Base-by-base conservation (phyloP, 2,888 invertebrate genomes). In the Pherbina coryleti region DNA sequence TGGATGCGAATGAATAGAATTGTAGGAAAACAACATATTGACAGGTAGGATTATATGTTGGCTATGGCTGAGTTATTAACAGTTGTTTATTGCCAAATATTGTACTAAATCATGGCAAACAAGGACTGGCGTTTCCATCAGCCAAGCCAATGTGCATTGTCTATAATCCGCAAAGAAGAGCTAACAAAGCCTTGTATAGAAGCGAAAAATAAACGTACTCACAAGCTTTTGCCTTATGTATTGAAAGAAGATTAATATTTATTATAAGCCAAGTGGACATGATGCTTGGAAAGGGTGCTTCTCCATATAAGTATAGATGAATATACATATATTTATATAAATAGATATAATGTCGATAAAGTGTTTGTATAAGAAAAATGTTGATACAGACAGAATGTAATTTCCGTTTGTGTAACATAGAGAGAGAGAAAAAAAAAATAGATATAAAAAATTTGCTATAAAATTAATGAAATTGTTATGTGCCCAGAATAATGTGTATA, bases 31-130 rank as follows among this genome's bases (percentile, higher is more conserved):
- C 8, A 44, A 64, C 4, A 64, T n/a, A 64, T 31, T 9, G 25
- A 62, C 22, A 28, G 62, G 57, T 60, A 28, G 57, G 19, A 55
- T n/a, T 55, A 28, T 22, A 31, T 11, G 31, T 5, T 17, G 34
- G n/a, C 28, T 25, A 34, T 64, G 8, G 17, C 14, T 22, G 57
- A 60, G 28, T 67, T 67, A 22, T n/a, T 22, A 67, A 34, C 44
- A 67, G 37, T 67, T 67, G 67, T 67, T 67, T 37, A 67, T 67
- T 44, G 37, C 67, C 67, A 67, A 67, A 67, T n/a, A 34, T 22
- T 31, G 44, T n/a, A 34, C 22, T n/a, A 67, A 14, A 22, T 22
- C 31, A 37, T 67, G 67, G 19, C 31, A 44, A 44, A 22, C n/a
- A n/a, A 37, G 37, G 34, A 67, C 67, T 60, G 57, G 25, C 31